Percentiles rank a stretch among this genome's conserved stretches.
phyloP scores from a whole-genome alignment of 2,888 invertebrate species.

The Crocallis elinguaria region DNA sequence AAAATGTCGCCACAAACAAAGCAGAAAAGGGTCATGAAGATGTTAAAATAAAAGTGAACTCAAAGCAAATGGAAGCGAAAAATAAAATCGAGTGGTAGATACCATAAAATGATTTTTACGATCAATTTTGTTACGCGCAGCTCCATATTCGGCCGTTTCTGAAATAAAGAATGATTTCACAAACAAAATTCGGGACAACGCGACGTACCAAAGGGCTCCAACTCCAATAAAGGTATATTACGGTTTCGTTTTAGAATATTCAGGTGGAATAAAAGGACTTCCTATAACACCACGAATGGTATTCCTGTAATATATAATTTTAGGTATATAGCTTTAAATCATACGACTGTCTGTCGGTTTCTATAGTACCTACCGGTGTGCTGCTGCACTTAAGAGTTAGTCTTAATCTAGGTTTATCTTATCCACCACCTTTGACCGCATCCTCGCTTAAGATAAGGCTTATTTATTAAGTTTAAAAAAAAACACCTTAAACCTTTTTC shows the following conservation, averaged over 20 bases:
- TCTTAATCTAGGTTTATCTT: no score
- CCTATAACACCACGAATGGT: slow-evolving; percentile 45
- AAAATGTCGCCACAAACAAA: slow-evolving; percentile 4
- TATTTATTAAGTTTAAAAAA: no score
- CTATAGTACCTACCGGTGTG: no score
- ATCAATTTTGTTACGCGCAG: slow-evolving; percentile 17
- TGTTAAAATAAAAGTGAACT: slow-evolving; percentile 11
- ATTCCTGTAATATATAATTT: neutral
- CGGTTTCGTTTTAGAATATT: slow-evolving; percentile 66
- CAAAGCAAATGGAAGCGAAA: slow-evolving; percentile 11
- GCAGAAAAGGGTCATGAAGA: slow-evolving; percentile 1
- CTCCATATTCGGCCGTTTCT: slow-evolving; percentile 24
- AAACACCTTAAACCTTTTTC: no score
- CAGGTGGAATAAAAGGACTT: slow-evolving; percentile 53
- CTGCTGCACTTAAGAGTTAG: no score
- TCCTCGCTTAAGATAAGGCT: no score
- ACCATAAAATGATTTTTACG: slow-evolving; percentile 27
- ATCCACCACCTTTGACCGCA: no score
- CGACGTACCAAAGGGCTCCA: slow-evolving; percentile 53
- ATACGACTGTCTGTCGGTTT: no score
- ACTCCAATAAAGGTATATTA: slow-evolving; percentile 72
- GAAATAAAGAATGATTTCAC: slow-evolving; percentile 51
- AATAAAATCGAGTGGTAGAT: slow-evolving; percentile 15
- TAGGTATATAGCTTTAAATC: no score
- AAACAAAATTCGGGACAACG: slow-evolving; percentile 47